Base-by-base conservation (phyloP, 2,888 invertebrate genomes). In the Cephus runcator region DNA sequence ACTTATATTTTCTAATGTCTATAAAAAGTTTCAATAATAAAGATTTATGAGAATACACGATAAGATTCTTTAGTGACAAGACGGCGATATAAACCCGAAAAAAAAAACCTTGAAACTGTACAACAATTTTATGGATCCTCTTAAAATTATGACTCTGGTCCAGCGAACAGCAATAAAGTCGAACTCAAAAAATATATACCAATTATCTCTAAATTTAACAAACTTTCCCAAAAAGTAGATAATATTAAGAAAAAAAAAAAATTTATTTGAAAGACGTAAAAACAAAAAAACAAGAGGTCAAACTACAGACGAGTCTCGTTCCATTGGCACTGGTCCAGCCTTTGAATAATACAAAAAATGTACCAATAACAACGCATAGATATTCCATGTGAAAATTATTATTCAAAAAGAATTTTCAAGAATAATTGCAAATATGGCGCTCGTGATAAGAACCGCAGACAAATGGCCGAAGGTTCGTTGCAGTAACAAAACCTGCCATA, bases 321-420 rank as follows among this genome's bases (percentile, higher is more conserved):
- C 56, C 6, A 23, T 6, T 23, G 23, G 6, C 56, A 0, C 23
- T 56, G 56, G 9, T 2, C 9, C 56, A 56, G 56, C 2, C 9
- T 0, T 23, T 9, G 56, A 56, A 23, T 23, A 56, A 6, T 40
- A 15, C 1, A 15, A 36, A 36, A 36, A 36, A 4, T 36, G 4
- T 15, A 36, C 15, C 15, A 40, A 36, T 15, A 36, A 15, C 4
- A 15, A 6, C 6, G 15, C 15, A 15, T 40, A 15, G 2, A 2
- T 40, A 40, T 4, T 69, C 30, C 69, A 76, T 81, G 81, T 81
- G 75, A 84, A 79, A 75, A 75, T 75, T 81, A 84, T 84, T 86
- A 83, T 86, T 81, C 85, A 82, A 85, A 84, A 82, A 81, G 78
- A 76, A 23, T 56, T 56, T 56, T 23, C 23, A 56, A 56, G 9